These are phyloP conservation scores for Casuarius casuarius DNA, from an alignment of 2,113 vertebrate species.

Conservation along the genomic window DNA sequence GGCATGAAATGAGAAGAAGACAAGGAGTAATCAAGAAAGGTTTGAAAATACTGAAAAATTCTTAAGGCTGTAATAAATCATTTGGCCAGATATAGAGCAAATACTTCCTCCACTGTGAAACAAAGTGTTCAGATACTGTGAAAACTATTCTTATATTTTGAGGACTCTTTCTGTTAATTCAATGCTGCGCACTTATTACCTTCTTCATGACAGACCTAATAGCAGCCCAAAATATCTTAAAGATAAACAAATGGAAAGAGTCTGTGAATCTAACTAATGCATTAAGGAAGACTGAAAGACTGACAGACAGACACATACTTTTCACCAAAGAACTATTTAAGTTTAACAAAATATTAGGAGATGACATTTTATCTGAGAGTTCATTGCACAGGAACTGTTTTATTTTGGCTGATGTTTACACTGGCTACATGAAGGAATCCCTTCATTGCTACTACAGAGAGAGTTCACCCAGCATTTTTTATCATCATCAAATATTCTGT, in stretches of 20 bases:
- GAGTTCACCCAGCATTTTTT: background rate
- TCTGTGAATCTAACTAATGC: background rate
- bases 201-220: background rate
- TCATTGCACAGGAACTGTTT: slow-evolving; percentile 27
- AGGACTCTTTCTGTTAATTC: background rate
- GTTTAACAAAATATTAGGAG: slow-evolving; percentile 13
- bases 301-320: background rate
- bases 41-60: background rate
- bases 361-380: background rate
- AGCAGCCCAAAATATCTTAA: background rate
- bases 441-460: background rate
- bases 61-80: background rate
- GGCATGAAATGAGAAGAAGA: background rate
- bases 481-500: background rate
- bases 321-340: background rate
- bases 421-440: background rate
- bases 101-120: background rate
- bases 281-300: background rate
- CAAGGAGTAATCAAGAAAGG: background rate
- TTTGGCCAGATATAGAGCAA: background rate
- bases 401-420: slow-evolving; percentile 16
- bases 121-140: background rate
- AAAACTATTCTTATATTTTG: background rate
- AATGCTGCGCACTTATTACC: background rate
- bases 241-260: background rate